Conservation (phyloP, 1,140 invertebrate genomes). For the Bombus waltoni region DNA sequence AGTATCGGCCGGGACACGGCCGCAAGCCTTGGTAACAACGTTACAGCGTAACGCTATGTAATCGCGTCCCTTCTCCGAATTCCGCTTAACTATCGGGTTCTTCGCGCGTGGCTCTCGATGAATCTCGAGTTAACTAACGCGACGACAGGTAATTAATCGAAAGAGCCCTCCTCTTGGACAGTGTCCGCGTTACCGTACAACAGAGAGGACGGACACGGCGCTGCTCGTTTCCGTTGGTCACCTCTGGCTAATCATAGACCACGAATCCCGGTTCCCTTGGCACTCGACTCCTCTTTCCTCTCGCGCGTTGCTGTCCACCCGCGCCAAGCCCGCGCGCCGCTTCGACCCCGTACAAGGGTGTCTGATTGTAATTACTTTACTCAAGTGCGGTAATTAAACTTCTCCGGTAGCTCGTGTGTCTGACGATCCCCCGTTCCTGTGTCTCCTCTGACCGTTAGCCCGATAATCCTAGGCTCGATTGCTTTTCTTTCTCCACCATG, state of each 20-base stretch:
- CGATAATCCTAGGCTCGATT: slow-evolving; percentile 71
- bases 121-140: slow-evolving; percentile 81
- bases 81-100: slow-evolving; percentile 68
- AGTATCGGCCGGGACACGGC: background rate
- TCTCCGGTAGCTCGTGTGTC: slow-evolving; percentile 75
- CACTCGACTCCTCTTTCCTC: slow-evolving; percentile 76
- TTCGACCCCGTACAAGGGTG: slow-evolving; percentile 73
- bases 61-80: slow-evolving; percentile 65
- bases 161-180: slow-evolving; percentile 74
- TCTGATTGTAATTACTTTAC: slow-evolving; percentile 83
- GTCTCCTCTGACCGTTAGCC: slow-evolving; percentile 24
- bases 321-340: slow-evolving; percentile 15
- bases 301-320: slow-evolving; percentile 25
- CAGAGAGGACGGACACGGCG: slow-evolving; percentile 56
- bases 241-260: slow-evolving; percentile 81
- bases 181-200: slow-evolving; percentile 46
- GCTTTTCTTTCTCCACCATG: slow-evolving; percentile 61
- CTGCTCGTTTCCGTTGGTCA: slow-evolving; percentile 72
- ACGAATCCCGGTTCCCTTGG: slow-evolving; percentile 73
- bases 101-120: slow-evolving; percentile 69
- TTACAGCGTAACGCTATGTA: slow-evolving; percentile 48
- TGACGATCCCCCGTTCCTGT: slow-evolving; percentile 43
- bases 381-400: slow-evolving; percentile 82
- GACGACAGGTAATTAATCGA: slow-evolving; percentile 80
- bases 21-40: slow-evolving; percentile 24